A percentile compares a stretch with the other conserved stretches of the same genome.
Conservation (phyloP, 2,888 invertebrate genomes). For the Phytoseiulus persimilis region DNA sequence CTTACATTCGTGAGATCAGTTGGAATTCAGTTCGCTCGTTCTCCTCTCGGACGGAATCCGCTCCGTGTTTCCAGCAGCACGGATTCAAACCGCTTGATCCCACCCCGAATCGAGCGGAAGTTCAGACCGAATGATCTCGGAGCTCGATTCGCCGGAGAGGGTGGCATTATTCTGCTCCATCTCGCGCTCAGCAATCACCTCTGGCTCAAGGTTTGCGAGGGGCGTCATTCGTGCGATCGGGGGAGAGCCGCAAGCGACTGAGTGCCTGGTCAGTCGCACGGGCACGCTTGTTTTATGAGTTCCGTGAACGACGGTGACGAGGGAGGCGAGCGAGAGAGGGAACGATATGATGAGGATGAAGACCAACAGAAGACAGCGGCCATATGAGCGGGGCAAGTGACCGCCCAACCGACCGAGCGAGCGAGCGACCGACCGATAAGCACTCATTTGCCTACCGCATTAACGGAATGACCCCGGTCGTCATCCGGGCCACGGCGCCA, state of each 20-base stretch:
- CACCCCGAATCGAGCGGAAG: too few species aligned
- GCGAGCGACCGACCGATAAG: neutral
- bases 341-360: neutral
- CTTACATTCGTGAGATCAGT: neutral
- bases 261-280: neutral
- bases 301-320: neutral
- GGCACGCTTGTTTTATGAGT: neutral
- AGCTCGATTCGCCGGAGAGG: too few species aligned
- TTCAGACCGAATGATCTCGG: too few species aligned
- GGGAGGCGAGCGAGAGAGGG: neutral
- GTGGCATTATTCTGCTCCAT: too few species aligned
- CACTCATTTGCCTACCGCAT: conserved; percentile 33
- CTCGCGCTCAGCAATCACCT: too few species aligned
- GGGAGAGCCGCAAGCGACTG: too few species aligned
- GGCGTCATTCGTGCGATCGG: too few species aligned
- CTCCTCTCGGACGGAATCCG: too few species aligned
- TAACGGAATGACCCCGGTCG: conserved; percentile 21
- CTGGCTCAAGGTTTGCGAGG: too few species aligned
- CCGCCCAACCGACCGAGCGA: neutral
- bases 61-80: too few species aligned
- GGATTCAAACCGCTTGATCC: too few species aligned
- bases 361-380: neutral
- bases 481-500: neutral
- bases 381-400: neutral
- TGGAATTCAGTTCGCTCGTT: too few species aligned